These are phyloP conservation scores for Corythornis vintsioides DNA, from an alignment of 2,113 vertebrate genomes.

Conservation along the genomic window DNA sequence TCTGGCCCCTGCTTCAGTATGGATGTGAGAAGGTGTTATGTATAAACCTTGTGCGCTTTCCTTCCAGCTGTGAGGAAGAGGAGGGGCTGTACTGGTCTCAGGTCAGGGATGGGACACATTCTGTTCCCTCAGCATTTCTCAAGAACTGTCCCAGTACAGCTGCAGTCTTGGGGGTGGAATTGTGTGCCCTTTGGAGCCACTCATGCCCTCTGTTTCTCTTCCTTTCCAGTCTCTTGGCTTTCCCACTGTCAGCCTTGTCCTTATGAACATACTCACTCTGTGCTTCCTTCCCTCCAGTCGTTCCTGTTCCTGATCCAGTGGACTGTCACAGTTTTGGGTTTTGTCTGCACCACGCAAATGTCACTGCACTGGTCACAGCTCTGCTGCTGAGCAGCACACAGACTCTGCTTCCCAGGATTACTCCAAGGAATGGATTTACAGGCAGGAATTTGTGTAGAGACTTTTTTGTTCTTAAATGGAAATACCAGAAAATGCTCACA, in stretches of 20 bases:
- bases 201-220: background rate
- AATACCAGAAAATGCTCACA: background rate
- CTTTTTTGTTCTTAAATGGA: background rate
- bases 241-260: background rate
- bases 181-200: rapidly evolving
- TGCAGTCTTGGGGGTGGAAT: background rate
- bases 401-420: background rate
- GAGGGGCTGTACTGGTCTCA: background rate
- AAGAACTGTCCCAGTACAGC: background rate
- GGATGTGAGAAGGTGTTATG: background rate
- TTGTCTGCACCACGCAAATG: background rate
- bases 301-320: background rate
- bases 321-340: background rate
- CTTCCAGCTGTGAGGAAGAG: background rate
- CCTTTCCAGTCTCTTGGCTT: background rate
- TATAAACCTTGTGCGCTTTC: background rate
- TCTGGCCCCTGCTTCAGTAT: background rate
- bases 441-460: background rate
- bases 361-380: background rate
- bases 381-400: background rate
- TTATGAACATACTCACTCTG: background rate
- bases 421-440: background rate
- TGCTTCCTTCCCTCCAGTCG: background rate
- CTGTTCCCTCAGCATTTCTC: rapidly evolving
- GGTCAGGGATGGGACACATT: background rate